Evolutionary conservation across 1,140 invertebrate species (phyloP), one percentile per base, ranked within the genome.

Genomic region (Papilio polytes): DNA sequence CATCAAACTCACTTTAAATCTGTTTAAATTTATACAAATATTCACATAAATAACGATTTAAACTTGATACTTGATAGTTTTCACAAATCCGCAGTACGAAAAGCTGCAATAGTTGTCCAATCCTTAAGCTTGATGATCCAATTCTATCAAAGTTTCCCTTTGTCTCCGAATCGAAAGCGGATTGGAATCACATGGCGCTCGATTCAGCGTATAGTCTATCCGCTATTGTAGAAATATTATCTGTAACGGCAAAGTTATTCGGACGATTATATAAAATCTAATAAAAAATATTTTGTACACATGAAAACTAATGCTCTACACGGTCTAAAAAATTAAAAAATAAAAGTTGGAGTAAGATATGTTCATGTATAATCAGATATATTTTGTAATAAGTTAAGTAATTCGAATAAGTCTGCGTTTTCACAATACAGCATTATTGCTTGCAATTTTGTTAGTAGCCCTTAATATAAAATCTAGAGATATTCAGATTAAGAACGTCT

Each of bases 71-170:
- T 70, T 74, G 41, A 74, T 76, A 76, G 41, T 22, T 76, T 74
- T 76, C 44, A 26, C 46, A 76, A 53, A 76, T 76, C 72, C 41
- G 18, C n/a, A 0, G 44, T 72, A 81, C 79, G 81, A 80, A 82
- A 78, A 83, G 80, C 82, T 81, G 83, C 86, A 84, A 84, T 83
- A 85, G 85, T 85, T n/a, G 86, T 87, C 86, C 85, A 82, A 88
- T 83, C 83, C 85, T 88, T 86, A 88, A 88, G 86, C 86, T 87
- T 87, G 86, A 90, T 90, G 88, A 90, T 90, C 88, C 87, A 86
- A 88, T 88, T 86, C 87, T 82, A 88, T 90, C 88, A 85, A 89
- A 90, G 84, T 92, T 90, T 89, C 85, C 85, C 89, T 92, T 92
- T 92, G 89, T 92, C 90, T 89, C 85, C 78, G 85, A 83, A 82